A percentile compares a stretch with the other conserved stretches of the same genome.
Evolutionary conservation across 1,140 invertebrate genomes (phyloP).

Genomic region (Hormaphis cornu): DNA sequence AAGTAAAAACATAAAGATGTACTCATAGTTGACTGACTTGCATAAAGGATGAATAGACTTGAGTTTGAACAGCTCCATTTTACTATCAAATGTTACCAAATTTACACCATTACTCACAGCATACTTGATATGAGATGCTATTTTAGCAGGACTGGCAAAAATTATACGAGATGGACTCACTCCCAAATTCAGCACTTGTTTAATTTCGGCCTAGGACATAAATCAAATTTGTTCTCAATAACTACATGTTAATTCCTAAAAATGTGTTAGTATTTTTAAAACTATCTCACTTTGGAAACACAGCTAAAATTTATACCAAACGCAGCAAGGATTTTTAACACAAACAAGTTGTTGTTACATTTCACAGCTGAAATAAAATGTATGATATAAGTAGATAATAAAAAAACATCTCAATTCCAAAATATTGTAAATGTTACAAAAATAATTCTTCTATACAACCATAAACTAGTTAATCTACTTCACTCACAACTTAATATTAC

Average conservation of each 20-base stretch:
- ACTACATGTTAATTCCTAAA: background rate
- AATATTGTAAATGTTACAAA: too few relatives aligned
- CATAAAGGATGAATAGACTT: constrained; percentile 72
- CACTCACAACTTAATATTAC: too few relatives aligned
- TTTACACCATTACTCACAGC: constrained; percentile 65
- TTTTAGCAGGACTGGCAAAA: constrained; percentile 96
- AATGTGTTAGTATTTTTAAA: background rate
- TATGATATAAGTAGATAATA: background rate
- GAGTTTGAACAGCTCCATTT: constrained; percentile 86
- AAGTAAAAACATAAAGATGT: background rate
- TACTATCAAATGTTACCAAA: constrained; percentile 93
- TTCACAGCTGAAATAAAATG: constrained; percentile 83
- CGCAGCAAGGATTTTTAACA: constrained; percentile 73
- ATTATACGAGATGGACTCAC: constrained; percentile 77
- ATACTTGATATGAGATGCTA: constrained; percentile 82
- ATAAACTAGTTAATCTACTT: too few relatives aligned
- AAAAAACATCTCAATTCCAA: background rate
- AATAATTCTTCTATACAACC: too few relatives aligned
- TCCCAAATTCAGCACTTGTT: constrained; percentile 68
- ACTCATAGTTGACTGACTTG: constrained; percentile 49
- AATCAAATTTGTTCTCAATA: background rate
- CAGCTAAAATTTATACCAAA: constrained; percentile 91
- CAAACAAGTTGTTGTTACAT: constrained; percentile 78
- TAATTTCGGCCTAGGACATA: constrained; percentile 63
- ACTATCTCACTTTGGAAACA: constrained; percentile 68